These are phyloP conservation scores for Mormyrus hasselquistii DNA, from an alignment of 2,797 vertebrate genomes.

Conservation along the genomic window DNA sequence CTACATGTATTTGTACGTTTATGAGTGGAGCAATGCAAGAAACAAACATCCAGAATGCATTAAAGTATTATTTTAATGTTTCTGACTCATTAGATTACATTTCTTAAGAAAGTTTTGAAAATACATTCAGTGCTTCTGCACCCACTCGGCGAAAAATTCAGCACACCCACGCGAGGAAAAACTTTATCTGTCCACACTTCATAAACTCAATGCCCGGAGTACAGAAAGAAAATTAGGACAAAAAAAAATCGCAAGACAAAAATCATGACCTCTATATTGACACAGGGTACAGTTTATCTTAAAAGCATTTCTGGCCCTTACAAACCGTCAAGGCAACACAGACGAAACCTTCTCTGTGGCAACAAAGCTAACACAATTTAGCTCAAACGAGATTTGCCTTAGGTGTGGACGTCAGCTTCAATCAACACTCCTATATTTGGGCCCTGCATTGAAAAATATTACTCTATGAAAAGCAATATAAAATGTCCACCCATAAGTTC, in stretches of 20 bases:
- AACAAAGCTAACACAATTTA: conserved; percentile 15
- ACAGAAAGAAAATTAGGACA: neutral
- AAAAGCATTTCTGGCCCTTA: neutral
- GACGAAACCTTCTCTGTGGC: neutral
- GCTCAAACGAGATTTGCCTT: conserved; percentile 18
- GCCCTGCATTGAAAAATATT: conserved; percentile 3
- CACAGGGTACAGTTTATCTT: neutral
- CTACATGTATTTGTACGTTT: neutral
- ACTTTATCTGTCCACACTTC: neutral
- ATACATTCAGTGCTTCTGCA: neutral
- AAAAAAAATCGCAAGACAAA: neutral
- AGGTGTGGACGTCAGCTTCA: conserved; percentile 12
- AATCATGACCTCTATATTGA: neutral
- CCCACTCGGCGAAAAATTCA: neutral
- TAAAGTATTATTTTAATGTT: conserved; percentile 11
- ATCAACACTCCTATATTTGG: neutral
- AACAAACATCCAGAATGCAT: neutral
- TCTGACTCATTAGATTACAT: conserved; percentile 7
- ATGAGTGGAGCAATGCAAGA: neutral
- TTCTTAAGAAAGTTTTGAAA: neutral
- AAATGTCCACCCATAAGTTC: conserved; percentile 1
- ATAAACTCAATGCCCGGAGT: neutral
- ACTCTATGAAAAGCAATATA: conserved; percentile 8
- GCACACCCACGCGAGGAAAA: neutral
- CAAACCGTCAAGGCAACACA: neutral